phyloP scores from a whole-genome alignment of 2,888 invertebrate species.

The Bhutanitis thaidina region DNA sequence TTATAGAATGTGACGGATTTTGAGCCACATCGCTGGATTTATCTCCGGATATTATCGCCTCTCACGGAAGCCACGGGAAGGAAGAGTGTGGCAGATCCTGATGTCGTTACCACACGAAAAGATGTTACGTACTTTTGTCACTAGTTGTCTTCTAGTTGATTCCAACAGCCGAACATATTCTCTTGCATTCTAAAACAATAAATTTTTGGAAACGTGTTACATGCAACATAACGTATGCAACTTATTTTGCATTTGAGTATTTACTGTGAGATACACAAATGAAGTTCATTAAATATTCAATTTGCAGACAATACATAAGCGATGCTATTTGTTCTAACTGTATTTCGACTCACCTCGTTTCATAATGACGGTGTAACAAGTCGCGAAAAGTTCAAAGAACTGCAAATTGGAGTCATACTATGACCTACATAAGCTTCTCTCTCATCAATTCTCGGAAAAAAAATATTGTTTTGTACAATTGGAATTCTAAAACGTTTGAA shows the following conservation, averaged over 20 bases:
- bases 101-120: too few species aligned
- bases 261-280: neutral
- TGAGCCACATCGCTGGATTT: too few species aligned
- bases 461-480: neutral
- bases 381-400: conserved; percentile 31
- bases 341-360: conserved; percentile 20
- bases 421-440: conserved; percentile 24
- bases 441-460: conserved; percentile 11
- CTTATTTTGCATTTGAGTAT: neutral
- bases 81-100: too few species aligned
- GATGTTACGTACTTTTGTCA: too few species aligned
- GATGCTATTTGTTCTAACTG: conserved; percentile 12
- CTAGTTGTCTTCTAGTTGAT: too few species aligned
- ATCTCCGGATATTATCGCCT: too few species aligned
- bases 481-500: too few species aligned
- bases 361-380: conserved; percentile 20
- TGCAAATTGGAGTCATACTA: conserved; percentile 27
- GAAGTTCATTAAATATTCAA: conserved; percentile 6
- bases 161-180: too few species aligned
- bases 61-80: too few species aligned
- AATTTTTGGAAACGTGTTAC: too few species aligned
- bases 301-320: conserved; percentile 6
- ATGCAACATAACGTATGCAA: neutral
- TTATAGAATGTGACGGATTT: too few species aligned
- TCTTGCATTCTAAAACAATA: too few species aligned